phyloP scores from a whole-genome alignment of 2,797 vertebrate genomes.

The Tragelaphus oryx region DNA sequence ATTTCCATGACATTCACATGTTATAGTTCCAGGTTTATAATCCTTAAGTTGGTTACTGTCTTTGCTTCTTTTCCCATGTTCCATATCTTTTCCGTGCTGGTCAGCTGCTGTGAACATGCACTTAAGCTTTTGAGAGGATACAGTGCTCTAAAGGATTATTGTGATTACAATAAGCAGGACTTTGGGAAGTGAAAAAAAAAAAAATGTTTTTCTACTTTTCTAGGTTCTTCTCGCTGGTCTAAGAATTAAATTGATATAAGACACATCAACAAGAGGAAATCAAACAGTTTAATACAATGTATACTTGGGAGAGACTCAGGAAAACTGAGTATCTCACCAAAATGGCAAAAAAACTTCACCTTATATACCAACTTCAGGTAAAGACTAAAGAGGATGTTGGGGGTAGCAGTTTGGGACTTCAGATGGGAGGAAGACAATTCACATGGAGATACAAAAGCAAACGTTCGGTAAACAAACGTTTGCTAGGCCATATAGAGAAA shows the following conservation, averaged over 20 bases:
- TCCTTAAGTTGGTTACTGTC: not conserved
- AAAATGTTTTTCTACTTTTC: not conserved
- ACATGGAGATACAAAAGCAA: not conserved
- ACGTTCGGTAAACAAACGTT: not conserved
- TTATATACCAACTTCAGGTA: not conserved
- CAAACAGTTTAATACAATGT: not conserved
- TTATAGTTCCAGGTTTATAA: not conserved
- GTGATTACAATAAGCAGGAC: not conserved
- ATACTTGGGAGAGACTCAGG: not conserved
- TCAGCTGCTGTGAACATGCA: not conserved
- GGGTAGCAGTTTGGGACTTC: not conserved
- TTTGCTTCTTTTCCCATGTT: not conserved
- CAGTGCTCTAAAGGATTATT: not conserved
- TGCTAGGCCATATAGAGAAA: not conserved
- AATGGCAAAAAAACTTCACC: not conserved
- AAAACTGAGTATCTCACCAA: not conserved
- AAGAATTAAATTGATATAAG: not conserved
- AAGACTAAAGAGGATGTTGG: not conserved
- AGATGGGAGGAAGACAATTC: not conserved
- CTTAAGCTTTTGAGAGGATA: not conserved
- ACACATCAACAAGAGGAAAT: not conserved
- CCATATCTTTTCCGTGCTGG: not conserved
- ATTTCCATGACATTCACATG: not conserved
- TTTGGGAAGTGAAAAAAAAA: not conserved
- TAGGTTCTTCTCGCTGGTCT: not conserved